Evolutionary conservation across 2,888 invertebrate species (phyloP).

Genomic region (Platerodrilus igneus): DNA sequence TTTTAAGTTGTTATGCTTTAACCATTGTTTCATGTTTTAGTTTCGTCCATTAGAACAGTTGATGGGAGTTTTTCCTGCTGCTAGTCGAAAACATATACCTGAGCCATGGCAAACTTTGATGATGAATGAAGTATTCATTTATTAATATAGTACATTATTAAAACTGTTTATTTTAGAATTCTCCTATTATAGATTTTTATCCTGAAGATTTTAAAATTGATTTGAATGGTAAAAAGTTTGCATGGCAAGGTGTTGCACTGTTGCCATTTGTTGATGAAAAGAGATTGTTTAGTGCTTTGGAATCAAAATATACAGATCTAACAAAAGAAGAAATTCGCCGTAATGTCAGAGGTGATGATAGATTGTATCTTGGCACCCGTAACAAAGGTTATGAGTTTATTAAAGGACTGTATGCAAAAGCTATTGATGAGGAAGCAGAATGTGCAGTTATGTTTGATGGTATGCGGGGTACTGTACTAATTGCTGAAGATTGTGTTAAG

Average conservation of each 20-base stretch:
- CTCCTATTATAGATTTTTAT: constrained; percentile 97
- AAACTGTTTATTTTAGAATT: constrained; percentile 62
- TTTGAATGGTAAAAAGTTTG: constrained; percentile 98
- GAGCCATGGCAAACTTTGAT: constrained; percentile 89
- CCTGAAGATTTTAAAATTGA: constrained; percentile 97
- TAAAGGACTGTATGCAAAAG: constrained; percentile 62
- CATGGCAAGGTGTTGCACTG: constrained; percentile 98
- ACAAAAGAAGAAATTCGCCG: constrained; percentile 82
- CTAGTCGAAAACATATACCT: constrained; percentile 91
- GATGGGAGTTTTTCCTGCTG: constrained; percentile 99
- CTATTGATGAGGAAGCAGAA: constrained; percentile 49
- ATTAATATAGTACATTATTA: too few species aligned
- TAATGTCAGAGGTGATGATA: constrained; percentile 83
- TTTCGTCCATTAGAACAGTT: constrained; percentile 97
- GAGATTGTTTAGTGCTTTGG: constrained; percentile 77
- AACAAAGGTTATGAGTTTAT: constrained; percentile 70
- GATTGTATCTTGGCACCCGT: constrained; percentile 75
- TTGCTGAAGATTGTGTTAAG: constrained; percentile 65
- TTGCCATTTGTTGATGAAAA: constrained; percentile 96
- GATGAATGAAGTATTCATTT: constrained; percentile 72
- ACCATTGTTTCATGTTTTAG: constrained; percentile 47
- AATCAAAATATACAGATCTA: constrained; percentile 72
- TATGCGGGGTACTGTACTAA: constrained; percentile 74
- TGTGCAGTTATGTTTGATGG: constrained; percentile 70
- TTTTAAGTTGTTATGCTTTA: constrained; percentile 3